Conservation (phyloP, 2,797 vertebrate species). For the Amblyraja radiata region DNA sequence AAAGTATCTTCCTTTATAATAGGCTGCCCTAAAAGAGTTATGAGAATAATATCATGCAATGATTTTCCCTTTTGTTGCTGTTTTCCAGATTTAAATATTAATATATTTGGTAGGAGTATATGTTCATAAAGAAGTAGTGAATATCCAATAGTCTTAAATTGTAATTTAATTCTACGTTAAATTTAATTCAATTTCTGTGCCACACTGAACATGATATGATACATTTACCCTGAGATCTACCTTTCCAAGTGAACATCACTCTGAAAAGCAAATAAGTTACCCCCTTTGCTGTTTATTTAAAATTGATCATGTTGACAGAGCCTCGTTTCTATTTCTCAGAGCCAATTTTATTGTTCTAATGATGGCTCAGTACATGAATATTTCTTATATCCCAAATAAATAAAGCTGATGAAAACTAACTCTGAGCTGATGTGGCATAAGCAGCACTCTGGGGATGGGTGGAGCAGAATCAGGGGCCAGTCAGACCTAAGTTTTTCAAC, state of each 20-base stretch:
- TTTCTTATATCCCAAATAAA: constrained; percentile 3
- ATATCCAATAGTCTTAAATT: not conserved
- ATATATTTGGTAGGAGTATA: not conserved
- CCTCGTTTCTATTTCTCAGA: not conserved
- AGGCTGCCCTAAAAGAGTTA: not conserved
- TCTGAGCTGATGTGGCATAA: constrained; percentile 24
- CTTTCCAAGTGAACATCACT: not conserved
- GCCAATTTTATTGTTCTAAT: not conserved
- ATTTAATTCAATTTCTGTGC: not conserved
- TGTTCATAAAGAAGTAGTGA: not conserved
- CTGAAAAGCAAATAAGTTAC: not conserved
- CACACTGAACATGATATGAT: not conserved
- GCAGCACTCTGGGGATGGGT: not conserved
- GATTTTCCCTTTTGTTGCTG: not conserved
- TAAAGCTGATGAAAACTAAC: constrained; percentile 24
- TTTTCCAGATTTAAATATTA: not conserved
- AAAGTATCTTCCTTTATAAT: not conserved
- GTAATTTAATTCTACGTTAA: not conserved
- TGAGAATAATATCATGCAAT: not conserved
- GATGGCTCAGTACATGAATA: not conserved
- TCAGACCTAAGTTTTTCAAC: not conserved
- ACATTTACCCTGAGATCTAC: not conserved
- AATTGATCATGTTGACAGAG: not conserved
- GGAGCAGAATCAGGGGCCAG: not conserved
- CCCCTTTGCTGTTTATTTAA: not conserved